phyloP scores from a whole-genome alignment of 2,888 invertebrate species.

The Drosophila imparisetae region DNA sequence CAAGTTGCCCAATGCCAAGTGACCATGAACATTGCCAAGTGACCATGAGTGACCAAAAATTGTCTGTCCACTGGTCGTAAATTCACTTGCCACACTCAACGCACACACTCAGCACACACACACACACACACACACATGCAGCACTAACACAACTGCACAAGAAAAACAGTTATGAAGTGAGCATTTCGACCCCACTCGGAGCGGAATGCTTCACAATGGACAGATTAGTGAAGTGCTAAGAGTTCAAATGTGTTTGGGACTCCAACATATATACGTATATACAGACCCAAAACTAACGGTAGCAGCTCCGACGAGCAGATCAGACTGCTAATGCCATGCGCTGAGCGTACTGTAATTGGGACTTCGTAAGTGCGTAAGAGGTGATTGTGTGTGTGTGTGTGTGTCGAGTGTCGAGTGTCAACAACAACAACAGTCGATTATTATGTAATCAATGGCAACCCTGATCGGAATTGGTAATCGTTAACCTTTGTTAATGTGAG shows the following conservation, averaged over 20 bases:
- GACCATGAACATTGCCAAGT: constrained; percentile 72
- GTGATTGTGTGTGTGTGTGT: not conserved
- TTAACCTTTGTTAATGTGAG: not conserved
- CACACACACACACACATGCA: not conserved
- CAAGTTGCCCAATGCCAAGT: constrained; percentile 47
- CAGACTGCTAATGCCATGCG: constrained; percentile 46
- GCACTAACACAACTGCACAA: constrained; percentile 2
- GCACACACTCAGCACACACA: constrained; percentile 4
- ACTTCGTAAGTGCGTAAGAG: constrained; percentile 43
- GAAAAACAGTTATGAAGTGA: constrained; percentile 66
- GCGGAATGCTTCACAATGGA: constrained; percentile 73
- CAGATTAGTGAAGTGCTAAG: constrained; percentile 80
- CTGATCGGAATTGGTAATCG: constrained; percentile 14
- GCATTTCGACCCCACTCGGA: constrained; percentile 40
- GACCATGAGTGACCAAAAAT: constrained; percentile 69
- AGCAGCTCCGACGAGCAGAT: constrained; percentile 7
- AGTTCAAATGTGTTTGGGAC: constrained; percentile 69
- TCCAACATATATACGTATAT: not conserved
- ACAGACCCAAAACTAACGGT: constrained; percentile 11
- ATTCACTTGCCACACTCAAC: constrained; percentile 57
- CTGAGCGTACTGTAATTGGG: constrained; percentile 35
- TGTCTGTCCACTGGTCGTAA: constrained; percentile 74
- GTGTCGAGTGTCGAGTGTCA: not conserved
- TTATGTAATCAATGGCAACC: constrained; percentile 16
- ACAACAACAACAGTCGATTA: constrained; percentile 32